Percentiles rank a stretch among this genome's conserved stretches.
These are phyloP conservation scores for Ctenopoma kingsleyae DNA, from an alignment of 2,797 vertebrate species.

Conservation along the genomic window DNA sequence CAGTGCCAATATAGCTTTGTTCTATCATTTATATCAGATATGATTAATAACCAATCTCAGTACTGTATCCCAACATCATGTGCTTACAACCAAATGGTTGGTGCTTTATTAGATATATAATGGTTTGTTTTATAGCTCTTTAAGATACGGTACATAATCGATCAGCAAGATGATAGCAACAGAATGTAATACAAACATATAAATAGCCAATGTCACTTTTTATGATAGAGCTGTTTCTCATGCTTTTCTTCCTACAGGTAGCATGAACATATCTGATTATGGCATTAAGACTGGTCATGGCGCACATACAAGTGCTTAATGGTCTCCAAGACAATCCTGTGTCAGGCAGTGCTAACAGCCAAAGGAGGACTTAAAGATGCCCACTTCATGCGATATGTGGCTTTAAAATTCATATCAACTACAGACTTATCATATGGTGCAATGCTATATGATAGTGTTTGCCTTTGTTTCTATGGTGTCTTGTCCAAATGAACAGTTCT, in stretches of 20 bases:
- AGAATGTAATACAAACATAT: slow-evolving; percentile 16
- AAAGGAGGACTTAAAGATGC: slow-evolving; percentile 79
- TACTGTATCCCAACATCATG: slow-evolving; percentile 19
- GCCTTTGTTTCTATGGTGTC: slow-evolving; percentile 21
- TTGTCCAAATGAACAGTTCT: slow-evolving; percentile 24
- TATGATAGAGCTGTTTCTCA: slow-evolving; percentile 82
- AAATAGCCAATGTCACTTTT: slow-evolving; percentile 42
- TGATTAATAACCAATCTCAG: slow-evolving; percentile 45
- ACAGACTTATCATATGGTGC: slow-evolving; percentile 28
- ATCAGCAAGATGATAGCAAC: slow-evolving; percentile 36
- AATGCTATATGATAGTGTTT: slow-evolving; percentile 21
- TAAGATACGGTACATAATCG: slow-evolving; percentile 19
- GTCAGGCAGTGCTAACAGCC: slow-evolving; percentile 81
- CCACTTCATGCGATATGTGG: slow-evolving; percentile 83
- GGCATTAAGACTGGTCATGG: slow-evolving; percentile 75
- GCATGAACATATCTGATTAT: slow-evolving; percentile 41
- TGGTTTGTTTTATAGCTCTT: slow-evolving; percentile 26
- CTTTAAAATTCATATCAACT: slow-evolving; percentile 53
- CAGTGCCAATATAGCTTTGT: slow-evolving; percentile 63
- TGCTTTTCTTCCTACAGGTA: slow-evolving; percentile 20
- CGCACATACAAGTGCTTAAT: slow-evolving; percentile 57
- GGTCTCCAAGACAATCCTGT: slow-evolving; percentile 76
- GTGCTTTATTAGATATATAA: slow-evolving; percentile 11
- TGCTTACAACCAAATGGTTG: slow-evolving; percentile 40
- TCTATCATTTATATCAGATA: slow-evolving; percentile 56